Evolutionary conservation across 2,113 vertebrate species (phyloP), one percentile per base, ranked within the genome.

Genomic region (Globicephala melas): DNA sequence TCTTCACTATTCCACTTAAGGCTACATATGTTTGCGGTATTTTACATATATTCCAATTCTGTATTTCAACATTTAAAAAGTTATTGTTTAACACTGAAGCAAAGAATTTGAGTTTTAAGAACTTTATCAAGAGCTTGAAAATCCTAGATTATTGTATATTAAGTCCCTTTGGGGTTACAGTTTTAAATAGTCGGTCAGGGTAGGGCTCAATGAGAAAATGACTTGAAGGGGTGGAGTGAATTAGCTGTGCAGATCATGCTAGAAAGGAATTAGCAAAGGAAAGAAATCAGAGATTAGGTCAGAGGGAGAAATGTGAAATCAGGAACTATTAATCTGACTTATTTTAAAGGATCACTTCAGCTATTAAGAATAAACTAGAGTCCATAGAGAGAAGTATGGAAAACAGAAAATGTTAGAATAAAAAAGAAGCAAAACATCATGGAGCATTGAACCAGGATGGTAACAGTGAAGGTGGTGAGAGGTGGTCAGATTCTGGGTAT

Each of bases 21-120:
- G 47, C 41, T 60, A n/a, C 2, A 8, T 12, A 36, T 8, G 1
- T 85, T 73, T 87, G 38, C 44, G 28, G n/a, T 53, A 55, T 73
- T 83, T 84, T 81, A 87, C 2, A 91, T 74, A 77, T 50, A 79
- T 77, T 77, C 17, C 28, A 65, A 81, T 60, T 88, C 12, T 74
- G 9, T 36, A 38, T 50, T 70, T 80, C n/a, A 91, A 70, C 31
- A 74, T 41, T 25, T 36, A 81, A 81, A 68, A 65, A 73, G 44
- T 28, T 79, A 68, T 31, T 23, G 50, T 8, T 82, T 60, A 87
- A 94, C 25, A 87, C 3, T 88, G 55, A 96, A 89, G 50, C 25
- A 91, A 71, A 94, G 41, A 93, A 63, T 47, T 95, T 87, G 58
- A 87, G 21, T 62, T 83, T 79, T 74, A 93, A 88, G 47, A 50